A percentile compares a stretch with the other conserved stretches of the same genome.
phyloP scores from a whole-genome alignment of 2,888 invertebrate species.

The Hoplodrina blanda region DNA sequence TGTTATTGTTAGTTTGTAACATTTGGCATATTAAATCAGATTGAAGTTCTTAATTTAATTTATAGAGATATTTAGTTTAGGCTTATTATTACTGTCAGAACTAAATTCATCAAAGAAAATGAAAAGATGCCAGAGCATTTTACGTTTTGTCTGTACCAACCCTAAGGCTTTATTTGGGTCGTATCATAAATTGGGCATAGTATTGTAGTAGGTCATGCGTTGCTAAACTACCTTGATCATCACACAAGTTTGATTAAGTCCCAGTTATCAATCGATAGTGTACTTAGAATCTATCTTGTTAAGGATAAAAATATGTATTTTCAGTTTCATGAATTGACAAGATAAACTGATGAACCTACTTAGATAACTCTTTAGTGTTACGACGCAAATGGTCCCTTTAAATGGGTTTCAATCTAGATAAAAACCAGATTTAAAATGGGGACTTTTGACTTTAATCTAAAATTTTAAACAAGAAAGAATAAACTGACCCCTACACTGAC shows the following conservation, averaged over 20 bases:
- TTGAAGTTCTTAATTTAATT: too few species aligned
- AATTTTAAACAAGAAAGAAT: too few species aligned
- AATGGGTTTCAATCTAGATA: background rate
- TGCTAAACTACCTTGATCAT: slow-evolving; percentile 1
- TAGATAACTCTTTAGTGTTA: background rate
- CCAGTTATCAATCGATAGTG: background rate
- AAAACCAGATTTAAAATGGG: background rate
- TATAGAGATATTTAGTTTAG: too few species aligned
- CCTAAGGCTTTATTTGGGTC: slow-evolving; percentile 14
- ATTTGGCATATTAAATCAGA: too few species aligned
- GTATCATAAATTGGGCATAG: slow-evolving; percentile 16
- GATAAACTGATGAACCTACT: background rate
- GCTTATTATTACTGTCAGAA: too few species aligned
- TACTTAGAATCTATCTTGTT: background rate
- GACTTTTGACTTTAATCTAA: background rate
- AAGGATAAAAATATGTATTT: background rate
- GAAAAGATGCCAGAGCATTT: background rate
- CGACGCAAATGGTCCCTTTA: background rate
- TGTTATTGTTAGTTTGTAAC: too few species aligned
- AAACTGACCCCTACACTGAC: too few species aligned
- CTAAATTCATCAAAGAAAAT: too few species aligned
- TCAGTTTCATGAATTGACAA: background rate
- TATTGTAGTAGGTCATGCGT: slow-evolving; percentile 17
- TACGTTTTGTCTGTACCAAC: background rate
- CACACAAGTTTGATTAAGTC: background rate